Conservation (phyloP, 2,113 vertebrate species). For the Parus major region DNA sequence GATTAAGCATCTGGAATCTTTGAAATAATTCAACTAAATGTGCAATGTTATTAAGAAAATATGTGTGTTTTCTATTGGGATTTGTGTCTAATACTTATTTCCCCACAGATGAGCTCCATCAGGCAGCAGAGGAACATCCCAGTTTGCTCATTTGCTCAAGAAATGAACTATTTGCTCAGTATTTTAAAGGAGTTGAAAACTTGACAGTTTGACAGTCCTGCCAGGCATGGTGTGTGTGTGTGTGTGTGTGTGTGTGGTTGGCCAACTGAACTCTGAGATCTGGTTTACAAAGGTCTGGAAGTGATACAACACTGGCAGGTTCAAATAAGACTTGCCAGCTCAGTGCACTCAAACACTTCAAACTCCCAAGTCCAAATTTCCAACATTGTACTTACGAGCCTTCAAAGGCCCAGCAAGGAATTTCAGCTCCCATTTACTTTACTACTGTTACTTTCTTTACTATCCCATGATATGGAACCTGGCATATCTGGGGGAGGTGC, state of each 20-base stretch:
- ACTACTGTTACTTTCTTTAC: too few relatives aligned
- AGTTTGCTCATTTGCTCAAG: slow-evolving; percentile 22
- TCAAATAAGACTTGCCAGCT: not conserved
- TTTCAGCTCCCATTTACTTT: not conserved
- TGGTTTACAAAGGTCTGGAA: not conserved
- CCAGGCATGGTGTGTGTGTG: not conserved
- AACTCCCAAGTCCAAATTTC: not conserved
- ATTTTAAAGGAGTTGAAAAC: not conserved
- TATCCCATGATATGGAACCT: not conserved
- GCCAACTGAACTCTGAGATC: not conserved
- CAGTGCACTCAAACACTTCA: not conserved
- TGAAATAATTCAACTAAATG: slow-evolving; percentile 34
- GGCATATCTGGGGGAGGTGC: not conserved
- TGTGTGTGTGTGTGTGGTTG: not conserved
- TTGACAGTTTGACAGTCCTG: not conserved
- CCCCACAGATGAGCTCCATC: slow-evolving; percentile 14
- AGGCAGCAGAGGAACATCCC: not conserved
- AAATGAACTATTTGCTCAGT: slow-evolving; percentile 16
- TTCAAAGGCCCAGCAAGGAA: not conserved
- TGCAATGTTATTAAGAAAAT: slow-evolving; percentile 45
- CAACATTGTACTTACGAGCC: not conserved
- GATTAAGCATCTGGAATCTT: slow-evolving; percentile 56
- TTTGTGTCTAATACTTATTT: slow-evolving; percentile 28
- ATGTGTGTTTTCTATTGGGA: slow-evolving; percentile 30
- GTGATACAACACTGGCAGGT: not conserved